A percentile compares a stretch with the other conserved stretches of the same genome.
Evolutionary conservation across 2,113 vertebrate genomes (phyloP).

Genomic region (Heterochromis multidens): DNA sequence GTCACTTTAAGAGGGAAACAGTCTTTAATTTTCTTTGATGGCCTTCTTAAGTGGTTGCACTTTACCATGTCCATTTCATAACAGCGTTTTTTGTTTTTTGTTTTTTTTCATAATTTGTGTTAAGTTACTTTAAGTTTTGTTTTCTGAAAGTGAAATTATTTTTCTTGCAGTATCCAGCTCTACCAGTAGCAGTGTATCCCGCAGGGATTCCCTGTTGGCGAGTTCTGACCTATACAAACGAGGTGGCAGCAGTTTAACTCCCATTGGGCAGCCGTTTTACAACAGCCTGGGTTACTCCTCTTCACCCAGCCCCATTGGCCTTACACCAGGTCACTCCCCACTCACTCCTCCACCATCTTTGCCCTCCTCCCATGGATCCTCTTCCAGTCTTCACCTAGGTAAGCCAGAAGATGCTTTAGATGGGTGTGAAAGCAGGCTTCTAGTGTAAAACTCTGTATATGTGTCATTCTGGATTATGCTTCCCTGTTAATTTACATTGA

Average conservation of each 20-base stretch:
- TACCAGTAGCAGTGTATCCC: conserved; percentile 92
- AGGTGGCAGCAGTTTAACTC: conserved; percentile 92
- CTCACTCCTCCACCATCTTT: conserved; percentile 97
- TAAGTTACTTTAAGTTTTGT: background rate
- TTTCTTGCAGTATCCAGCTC: conserved; percentile 90
- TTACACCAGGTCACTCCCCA: conserved; percentile 94
- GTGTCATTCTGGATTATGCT: no score
- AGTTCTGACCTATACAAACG: conserved; percentile 97
- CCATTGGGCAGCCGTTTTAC: conserved; percentile 97
- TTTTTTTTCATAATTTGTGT: background rate
- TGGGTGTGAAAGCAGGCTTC: no score
- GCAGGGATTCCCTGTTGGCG: conserved; percentile 95
- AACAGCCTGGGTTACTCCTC: conserved; percentile 98
- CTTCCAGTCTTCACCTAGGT: conserved; percentile 97
- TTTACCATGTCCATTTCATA: background rate
- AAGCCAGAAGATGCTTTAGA: background rate
- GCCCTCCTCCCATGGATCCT: conserved; percentile 93
- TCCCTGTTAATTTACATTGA: no score
- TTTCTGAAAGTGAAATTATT: conserved; percentile 45
- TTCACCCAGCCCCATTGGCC: conserved; percentile 96
- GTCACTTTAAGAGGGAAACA: background rate
- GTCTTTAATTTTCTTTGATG: background rate
- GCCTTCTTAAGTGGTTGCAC: background rate
- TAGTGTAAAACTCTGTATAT: no score
- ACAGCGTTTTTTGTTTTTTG: background rate